Evolutionary conservation across 2,797 vertebrate species (phyloP).

Genomic region (Decapterus maruadsi): DNA sequence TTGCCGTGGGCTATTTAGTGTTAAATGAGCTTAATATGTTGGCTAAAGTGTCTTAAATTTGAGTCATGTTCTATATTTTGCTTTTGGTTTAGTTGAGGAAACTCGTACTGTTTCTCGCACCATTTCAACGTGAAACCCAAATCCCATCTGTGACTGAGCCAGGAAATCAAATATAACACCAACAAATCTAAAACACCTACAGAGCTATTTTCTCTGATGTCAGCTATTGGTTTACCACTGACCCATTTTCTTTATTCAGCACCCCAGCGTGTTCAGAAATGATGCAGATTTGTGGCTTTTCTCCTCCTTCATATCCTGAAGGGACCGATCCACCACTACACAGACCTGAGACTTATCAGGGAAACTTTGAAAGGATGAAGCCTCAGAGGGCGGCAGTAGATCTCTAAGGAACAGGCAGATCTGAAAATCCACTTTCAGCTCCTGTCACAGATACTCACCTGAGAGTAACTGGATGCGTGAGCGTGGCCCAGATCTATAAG

Average conservation of each 20-base stretch:
- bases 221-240: conserved; percentile 11
- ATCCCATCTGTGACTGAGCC: conserved; percentile 15
- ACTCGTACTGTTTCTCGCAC: neutral
- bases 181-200: neutral
- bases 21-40: too few relatives aligned
- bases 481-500: neutral
- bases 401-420: conserved; percentile 7
- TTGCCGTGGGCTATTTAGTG: too few relatives aligned
- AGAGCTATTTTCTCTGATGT: conserved; percentile 20
- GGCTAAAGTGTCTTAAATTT: neutral
- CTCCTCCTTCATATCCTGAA: neutral
- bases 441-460: neutral
- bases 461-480: neutral
- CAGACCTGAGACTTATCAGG: conserved; percentile 11
- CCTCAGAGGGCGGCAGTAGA: conserved; percentile 13
- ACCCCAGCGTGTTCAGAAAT: neutral
- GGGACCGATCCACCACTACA: conserved; percentile 6
- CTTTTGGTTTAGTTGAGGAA: neutral
- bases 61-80: neutral
- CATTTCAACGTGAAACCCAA: conserved; percentile 10
- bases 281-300: neutral
- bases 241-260: conserved; percentile 30
- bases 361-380: conserved; percentile 21
- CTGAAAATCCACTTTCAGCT: conserved; percentile 19
- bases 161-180: conserved; percentile 10